Evolutionary conservation across 2,113 vertebrate genomes (phyloP).

Genomic region (Cryptomyrus ogoouensis): DNA sequence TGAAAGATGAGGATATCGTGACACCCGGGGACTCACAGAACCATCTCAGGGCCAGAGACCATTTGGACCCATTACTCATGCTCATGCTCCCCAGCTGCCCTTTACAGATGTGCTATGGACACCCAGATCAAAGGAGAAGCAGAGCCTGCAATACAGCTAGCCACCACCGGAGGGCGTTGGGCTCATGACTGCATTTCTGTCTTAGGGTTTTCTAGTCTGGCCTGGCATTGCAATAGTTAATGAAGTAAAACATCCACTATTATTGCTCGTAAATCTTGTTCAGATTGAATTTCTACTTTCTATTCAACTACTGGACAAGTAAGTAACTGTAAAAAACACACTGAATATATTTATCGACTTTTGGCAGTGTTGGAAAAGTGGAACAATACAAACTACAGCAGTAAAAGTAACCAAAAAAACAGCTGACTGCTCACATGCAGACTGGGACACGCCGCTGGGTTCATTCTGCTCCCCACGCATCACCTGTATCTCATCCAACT

Average conservation of each 20-base stretch:
- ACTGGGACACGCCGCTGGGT: not conserved
- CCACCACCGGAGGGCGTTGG: not conserved
- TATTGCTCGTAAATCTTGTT: not conserved
- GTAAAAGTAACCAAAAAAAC: not conserved
- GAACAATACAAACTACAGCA: not conserved
- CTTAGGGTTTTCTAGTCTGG: not conserved
- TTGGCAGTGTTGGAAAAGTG: not conserved
- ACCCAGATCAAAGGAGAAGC: not conserved
- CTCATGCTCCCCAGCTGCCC: not conserved
- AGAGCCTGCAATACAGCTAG: not conserved
- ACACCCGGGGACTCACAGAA: slow-evolving; percentile 19
- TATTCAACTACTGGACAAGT: not conserved
- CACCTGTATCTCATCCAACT: not conserved
- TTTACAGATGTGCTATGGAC: not conserved
- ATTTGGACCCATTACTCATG: not conserved
- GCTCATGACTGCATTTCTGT: not conserved
- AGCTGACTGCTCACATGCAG: not conserved
- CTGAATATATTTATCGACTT: not conserved
- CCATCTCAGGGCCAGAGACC: slow-evolving; percentile 6
- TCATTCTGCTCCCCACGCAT: not conserved
- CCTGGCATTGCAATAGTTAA: not conserved
- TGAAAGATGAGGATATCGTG: slow-evolving; percentile 21
- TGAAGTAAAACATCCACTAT: not conserved
- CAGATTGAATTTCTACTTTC: not conserved
- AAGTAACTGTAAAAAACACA: not conserved